A percentile compares a stretch with the other conserved stretches of the same genome.
phyloP scores from a whole-genome alignment of 2,888 invertebrate species.

The Sylvicola cinctus region DNA sequence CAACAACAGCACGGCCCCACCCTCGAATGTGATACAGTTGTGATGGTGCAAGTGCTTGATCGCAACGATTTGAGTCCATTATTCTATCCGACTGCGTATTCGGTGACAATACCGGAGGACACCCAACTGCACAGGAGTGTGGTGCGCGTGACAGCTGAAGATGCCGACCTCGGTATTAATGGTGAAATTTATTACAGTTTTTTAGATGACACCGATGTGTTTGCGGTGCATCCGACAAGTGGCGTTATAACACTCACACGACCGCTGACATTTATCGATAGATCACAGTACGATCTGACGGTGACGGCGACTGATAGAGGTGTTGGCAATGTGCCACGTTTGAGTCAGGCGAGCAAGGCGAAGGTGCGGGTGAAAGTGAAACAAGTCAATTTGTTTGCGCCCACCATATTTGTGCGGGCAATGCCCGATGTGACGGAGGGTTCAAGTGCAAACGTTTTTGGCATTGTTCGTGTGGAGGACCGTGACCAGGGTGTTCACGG shows the following conservation, averaged over 20 bases:
- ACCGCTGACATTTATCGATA: constrained; percentile 49
- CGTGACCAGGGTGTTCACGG: constrained; percentile 71
- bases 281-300: constrained; percentile 46
- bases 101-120: constrained; percentile 72
- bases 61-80: constrained; percentile 85
- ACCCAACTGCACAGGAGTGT: constrained; percentile 66
- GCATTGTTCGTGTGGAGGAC: constrained; percentile 69
- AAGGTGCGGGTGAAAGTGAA: constrained; percentile 54
- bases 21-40: constrained; percentile 52
- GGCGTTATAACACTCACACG: constrained; percentile 72
- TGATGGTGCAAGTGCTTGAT: constrained; percentile 55
- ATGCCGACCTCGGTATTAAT: constrained; percentile 89
- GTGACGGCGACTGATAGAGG: constrained; percentile 80
- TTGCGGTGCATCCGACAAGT: constrained; percentile 82
- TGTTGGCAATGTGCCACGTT: constrained; percentile 24
- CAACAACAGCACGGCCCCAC: too few relatives aligned
- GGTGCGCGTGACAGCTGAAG: constrained; percentile 66
- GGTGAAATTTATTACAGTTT: constrained; percentile 95
- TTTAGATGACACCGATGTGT: constrained; percentile 56
- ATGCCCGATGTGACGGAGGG: constrained; percentile 65
- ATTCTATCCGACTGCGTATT: constrained; percentile 78
- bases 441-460: constrained; percentile 67
- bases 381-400: constrained; percentile 69
- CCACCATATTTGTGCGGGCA: constrained; percentile 60
- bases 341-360: constrained; percentile 47